Base-by-base conservation (phyloP, 2,113 vertebrate genomes). In the Myotis davidii region DNA sequence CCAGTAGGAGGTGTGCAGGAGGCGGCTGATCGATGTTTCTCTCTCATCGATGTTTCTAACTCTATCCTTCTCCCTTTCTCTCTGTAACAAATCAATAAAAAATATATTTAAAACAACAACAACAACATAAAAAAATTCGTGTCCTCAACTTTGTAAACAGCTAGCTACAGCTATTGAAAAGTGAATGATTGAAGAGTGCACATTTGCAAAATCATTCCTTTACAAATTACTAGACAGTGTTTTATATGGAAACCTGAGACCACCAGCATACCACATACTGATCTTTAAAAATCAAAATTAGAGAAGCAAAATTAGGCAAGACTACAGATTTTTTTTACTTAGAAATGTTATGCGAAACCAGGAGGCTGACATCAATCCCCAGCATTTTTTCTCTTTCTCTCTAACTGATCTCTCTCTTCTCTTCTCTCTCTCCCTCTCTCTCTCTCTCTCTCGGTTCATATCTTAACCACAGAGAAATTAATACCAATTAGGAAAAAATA, bases 271-370 rank as follows among this genome's bases (percentile, higher is more conserved):
- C 59, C 12, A 93, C 72, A 96, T 94, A 94, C 7, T 96, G 9
- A 70, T 10, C 54, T 96, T 96, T 96, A 83, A 96, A 96, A 70
- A 50, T 6, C 42, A 95, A 21, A 88, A 89, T 76, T 4, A 17
- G 59, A 89, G 74, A 39, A 64, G 52, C 27, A 94, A 90, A 95
- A 86, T 94, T 52, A 21, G 34, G 59, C 32, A 61, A 87, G 39
- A 52, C 88, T 39, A 27, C 85, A 77, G 37, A 73, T 34, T 67
- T 85, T n/a, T 94, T 89, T 61, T 50, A 74, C 74, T 39, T 56
- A 73, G 74, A 20, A 77, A n/a, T n/a, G 27, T 50, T 76, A 50
- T 96, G 91, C 95, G n/a, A n/a, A n/a, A n/a, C n/a, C n/a, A n/a
- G n/a, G n/a, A n/a, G n/a, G n/a, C n/a, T n/a, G n/a, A n/a, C n/a